These are phyloP conservation scores for Blennius ocellaris DNA, from an alignment of 2,113 vertebrate species.

Conservation along the genomic window DNA sequence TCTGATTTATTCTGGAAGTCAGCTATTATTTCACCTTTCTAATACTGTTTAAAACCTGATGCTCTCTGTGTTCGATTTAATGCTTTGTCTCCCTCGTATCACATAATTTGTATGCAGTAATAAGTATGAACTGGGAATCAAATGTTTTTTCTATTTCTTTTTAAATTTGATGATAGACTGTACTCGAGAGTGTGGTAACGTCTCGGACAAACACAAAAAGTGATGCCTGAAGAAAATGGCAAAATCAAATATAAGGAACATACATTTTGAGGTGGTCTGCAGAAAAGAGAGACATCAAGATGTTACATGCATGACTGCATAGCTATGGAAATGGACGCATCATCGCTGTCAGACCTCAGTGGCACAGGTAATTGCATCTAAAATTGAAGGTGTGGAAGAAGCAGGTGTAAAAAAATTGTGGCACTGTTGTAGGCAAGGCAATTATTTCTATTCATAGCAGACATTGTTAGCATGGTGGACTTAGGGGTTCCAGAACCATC, in stretches of 20 bases:
- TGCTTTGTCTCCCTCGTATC: slow-evolving; percentile 14
- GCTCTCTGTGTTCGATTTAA: slow-evolving; percentile 21
- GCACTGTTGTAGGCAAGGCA: slow-evolving; percentile 27
- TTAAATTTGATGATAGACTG: slow-evolving; percentile 11
- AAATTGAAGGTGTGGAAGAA: slow-evolving; percentile 52
- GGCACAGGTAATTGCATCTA: slow-evolving; percentile 46
- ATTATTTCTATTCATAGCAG: slow-evolving; percentile 59
- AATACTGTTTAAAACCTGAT: slow-evolving; percentile 43
- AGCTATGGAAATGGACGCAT: slow-evolving; percentile 19
- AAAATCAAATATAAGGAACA: background rate
- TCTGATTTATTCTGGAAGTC: slow-evolving; percentile 48
- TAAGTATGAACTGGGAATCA: background rate
- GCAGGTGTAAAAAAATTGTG: slow-evolving; percentile 43
- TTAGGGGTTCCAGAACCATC: slow-evolving; percentile 26
- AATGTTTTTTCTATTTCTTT: slow-evolving; percentile 18
- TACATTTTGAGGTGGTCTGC: background rate
- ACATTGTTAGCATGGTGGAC: slow-evolving; percentile 34
- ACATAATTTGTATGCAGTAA: slow-evolving; percentile 17
- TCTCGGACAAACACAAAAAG: background rate
- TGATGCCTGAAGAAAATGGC: too few species aligned
- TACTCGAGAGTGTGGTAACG: background rate
- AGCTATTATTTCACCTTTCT: slow-evolving; percentile 37
- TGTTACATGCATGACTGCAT: slow-evolving; percentile 5
- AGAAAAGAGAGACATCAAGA: background rate
- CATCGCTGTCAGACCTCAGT: slow-evolving; percentile 21